Percentiles rank a stretch among this genome's conserved stretches.
Evolutionary conservation across 2,888 invertebrate genomes (phyloP).

Genomic region (Phengaris alcon): DNA sequence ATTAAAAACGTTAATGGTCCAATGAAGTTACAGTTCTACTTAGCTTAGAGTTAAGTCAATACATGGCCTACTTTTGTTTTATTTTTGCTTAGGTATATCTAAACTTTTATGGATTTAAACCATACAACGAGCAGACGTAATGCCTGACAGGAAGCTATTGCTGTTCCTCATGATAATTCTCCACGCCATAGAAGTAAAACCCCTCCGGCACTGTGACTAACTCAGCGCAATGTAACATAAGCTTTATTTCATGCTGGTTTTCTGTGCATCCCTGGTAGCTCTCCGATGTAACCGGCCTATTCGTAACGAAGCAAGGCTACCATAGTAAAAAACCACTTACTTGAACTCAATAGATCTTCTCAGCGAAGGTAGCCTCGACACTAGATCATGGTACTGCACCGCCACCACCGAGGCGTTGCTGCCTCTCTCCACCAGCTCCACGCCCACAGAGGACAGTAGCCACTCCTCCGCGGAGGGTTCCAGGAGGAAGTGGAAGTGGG

Average conservation of each 20-base stretch:
- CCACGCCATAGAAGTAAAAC: too few relatives aligned
- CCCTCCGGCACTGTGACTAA: too few relatives aligned
- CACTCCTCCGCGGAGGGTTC: conserved; percentile 55
- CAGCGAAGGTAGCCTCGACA: conserved; percentile 80
- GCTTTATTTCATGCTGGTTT: too few relatives aligned
- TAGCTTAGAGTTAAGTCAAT: neutral
- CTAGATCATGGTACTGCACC: conserved; percentile 82
- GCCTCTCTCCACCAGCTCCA: conserved; percentile 57
- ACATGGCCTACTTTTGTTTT: neutral
- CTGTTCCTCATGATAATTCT: too few relatives aligned
- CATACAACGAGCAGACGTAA: neutral
- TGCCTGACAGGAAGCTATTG: neutral
- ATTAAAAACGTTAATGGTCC: neutral
- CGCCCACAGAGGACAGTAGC: conserved; percentile 59
- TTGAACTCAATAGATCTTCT: conserved; percentile 80
- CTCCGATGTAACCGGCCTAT: too few relatives aligned
- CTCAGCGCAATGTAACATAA: too few relatives aligned
- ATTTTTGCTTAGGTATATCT: neutral
- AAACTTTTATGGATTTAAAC: too few relatives aligned
- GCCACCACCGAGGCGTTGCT: conserved; percentile 67
- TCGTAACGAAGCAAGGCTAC: too few relatives aligned
- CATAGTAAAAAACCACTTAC: conserved; percentile 60
- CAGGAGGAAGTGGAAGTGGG: conserved; percentile 58
- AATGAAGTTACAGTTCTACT: neutral
- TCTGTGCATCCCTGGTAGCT: too few relatives aligned